These are phyloP conservation scores for Chionis minor DNA, from an alignment of 2,113 vertebrate genomes.

Conservation along the genomic window DNA sequence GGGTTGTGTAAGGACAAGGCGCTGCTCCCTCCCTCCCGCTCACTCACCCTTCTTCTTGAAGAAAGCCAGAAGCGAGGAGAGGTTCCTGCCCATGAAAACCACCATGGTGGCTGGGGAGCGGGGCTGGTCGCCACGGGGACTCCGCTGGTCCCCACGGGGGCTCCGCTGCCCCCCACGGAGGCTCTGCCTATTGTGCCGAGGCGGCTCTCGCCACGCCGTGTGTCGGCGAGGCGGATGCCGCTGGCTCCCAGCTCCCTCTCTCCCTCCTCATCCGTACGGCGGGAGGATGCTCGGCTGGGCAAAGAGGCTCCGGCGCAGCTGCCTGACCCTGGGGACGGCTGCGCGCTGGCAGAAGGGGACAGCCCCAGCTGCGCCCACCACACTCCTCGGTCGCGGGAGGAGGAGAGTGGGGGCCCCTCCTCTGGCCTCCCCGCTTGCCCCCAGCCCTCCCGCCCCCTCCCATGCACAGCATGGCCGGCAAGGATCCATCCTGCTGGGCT, in stretches of 20 bases:
- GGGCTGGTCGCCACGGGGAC: neutral
- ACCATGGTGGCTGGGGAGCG: constrained; percentile 77
- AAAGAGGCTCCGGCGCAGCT: neutral
- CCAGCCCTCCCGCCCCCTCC: neutral
- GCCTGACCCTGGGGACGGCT: neutral
- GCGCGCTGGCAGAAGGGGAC: neutral
- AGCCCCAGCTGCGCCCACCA: neutral
- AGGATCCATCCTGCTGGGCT: neutral
- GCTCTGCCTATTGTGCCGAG: neutral
- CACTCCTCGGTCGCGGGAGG: neutral
- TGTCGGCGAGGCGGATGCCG: neutral
- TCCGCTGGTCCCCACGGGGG: neutral
- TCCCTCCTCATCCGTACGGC: neutral
- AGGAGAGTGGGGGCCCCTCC: neutral
- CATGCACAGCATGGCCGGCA: neutral
- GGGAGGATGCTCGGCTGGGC: constrained; percentile 1
- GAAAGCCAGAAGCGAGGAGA: constrained; percentile 83
- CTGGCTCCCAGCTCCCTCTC: neutral
- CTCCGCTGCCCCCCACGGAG: neutral
- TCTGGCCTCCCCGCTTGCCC: neutral
- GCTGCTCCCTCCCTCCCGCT: neutral
- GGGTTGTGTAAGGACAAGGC: constrained; percentile 31
- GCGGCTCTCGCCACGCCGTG: neutral
- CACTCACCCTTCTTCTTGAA: constrained; percentile 95
- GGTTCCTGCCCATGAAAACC: constrained; percentile 86